These are phyloP conservation scores for Meriones psammophilus DNA, from an alignment of 2,797 vertebrate species.

Conservation along the genomic window DNA sequence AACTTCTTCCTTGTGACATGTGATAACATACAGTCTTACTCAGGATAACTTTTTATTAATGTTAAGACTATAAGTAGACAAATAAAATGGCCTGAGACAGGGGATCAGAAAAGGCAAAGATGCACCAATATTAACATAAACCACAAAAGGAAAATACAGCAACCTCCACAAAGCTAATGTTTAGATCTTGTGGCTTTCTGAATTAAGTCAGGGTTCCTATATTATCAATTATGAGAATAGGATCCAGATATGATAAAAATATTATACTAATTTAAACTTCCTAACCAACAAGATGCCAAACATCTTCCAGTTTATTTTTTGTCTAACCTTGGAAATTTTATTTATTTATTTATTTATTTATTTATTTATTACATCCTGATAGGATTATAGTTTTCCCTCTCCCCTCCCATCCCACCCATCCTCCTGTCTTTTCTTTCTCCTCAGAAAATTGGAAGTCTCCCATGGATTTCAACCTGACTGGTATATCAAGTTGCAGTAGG, in stretches of 20 bases:
- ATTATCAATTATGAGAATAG: slow-evolving; percentile 1
- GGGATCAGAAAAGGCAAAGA: background rate
- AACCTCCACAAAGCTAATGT: background rate
- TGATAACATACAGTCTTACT: background rate
- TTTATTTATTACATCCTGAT: no score
- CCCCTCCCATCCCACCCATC: no score
- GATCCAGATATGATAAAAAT: background rate
- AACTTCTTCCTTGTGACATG: background rate
- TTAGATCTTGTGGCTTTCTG: slow-evolving; percentile 31
- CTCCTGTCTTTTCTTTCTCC: no score
- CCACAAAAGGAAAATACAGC: background rate
- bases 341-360: no score
- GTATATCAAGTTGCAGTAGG: no score
- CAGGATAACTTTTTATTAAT: background rate
- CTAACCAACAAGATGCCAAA: background rate
- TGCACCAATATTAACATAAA: background rate
- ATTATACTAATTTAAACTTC: background rate
- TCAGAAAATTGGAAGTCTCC: no score
- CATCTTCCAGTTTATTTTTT: no score
- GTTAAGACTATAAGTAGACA: background rate
- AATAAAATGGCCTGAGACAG: background rate
- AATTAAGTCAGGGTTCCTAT: background rate
- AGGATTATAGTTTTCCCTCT: no score
- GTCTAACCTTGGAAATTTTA: no score
- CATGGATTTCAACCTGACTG: no score